Base-by-base conservation (phyloP, 2,888 invertebrate species). In the Baccha elongata region DNA sequence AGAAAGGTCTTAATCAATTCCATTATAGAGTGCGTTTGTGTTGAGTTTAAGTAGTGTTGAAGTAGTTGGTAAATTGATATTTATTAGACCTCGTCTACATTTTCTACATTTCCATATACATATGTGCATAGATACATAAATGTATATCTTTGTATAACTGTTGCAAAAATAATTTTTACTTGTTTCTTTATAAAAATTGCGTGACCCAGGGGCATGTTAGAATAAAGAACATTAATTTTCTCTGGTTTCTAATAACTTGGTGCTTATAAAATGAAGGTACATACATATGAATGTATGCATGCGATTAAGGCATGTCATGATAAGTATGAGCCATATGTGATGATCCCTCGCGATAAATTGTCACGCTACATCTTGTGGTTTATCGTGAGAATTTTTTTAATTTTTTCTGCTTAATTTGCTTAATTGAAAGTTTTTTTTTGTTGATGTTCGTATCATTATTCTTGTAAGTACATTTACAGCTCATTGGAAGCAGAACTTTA, bases 161-260 rank as follows among this genome's bases (percentile, higher is more conserved):
- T 40, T 40, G 26, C 42, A 23, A 42, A 26, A 42, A 23, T 40
- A 23, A 26, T 10, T 60, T 58, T 71, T 42, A 26, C 10, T 26
- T 15, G 11, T 42, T 32, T 42, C 8, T 17, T 44, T 42, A 50
- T 19, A 52, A n/a, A 72, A 52, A 72, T 60, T 52, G 71, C 71
- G 62, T 52, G 71, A 62, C 71, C 71, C 29, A 26, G 32, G 71
- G 71, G 71, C 19, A 40, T 40, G 26, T 40, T 58, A 48, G 52
- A 44, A 42, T 44, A 7, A 48, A 48, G 46, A 62, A 62, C 17
- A 8, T 7, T 10, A 19, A 35, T 46, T 46, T 11, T 44, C 2
- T 15, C 11, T n/a, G 2, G 35, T 37, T 29, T 46, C 19, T 13
- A 29, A 15, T 29, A 26, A 17, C 6, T 7, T 23, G 7, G n/a